Conservation (phyloP, 2,888 invertebrate species). For the Pecten maximus region DNA sequence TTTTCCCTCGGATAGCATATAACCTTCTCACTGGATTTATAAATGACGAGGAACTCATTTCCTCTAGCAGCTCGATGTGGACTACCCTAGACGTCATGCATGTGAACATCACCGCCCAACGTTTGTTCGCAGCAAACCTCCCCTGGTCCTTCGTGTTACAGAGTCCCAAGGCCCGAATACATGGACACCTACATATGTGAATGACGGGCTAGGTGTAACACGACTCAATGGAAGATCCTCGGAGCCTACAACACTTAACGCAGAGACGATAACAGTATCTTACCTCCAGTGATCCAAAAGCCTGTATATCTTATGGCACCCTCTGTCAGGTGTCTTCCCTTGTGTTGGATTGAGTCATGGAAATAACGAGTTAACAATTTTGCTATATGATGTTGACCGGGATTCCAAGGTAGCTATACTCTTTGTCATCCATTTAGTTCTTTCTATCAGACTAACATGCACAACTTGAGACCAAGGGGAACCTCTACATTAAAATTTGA, state of each 20-base stretch:
- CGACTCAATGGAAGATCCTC: slow-evolving; percentile 53
- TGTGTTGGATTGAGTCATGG: no score
- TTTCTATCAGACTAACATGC: no score
- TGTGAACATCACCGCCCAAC: slow-evolving; percentile 61
- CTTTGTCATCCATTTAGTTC: no score
- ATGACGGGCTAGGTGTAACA: slow-evolving; percentile 50
- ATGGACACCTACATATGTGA: slow-evolving; percentile 58
- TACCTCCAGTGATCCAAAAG: slow-evolving; percentile 57
- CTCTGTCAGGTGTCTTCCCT: no score
- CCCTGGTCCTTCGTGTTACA: slow-evolving; percentile 48
- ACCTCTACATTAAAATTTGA: no score
- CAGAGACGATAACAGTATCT: slow-evolving; percentile 49
- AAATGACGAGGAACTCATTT: slow-evolving; percentile 52
- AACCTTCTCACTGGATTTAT: slow-evolving; percentile 53
- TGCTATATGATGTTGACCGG: no score
- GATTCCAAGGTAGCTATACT: no score
- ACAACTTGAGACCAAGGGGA: no score
- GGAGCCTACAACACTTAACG: slow-evolving; percentile 45
- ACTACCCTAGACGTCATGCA: slow-evolving; percentile 53
- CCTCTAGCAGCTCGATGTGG: slow-evolving; percentile 57
- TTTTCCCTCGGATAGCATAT: slow-evolving; percentile 47
- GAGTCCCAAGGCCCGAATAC: slow-evolving; percentile 56
- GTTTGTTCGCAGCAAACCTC: slow-evolving; percentile 51
- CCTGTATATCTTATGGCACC: no score
- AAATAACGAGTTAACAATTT: no score